Evolutionary conservation across 23 tunicate genomes (phyloP).

Genomic region (Aplidium turbinatum): DNA sequence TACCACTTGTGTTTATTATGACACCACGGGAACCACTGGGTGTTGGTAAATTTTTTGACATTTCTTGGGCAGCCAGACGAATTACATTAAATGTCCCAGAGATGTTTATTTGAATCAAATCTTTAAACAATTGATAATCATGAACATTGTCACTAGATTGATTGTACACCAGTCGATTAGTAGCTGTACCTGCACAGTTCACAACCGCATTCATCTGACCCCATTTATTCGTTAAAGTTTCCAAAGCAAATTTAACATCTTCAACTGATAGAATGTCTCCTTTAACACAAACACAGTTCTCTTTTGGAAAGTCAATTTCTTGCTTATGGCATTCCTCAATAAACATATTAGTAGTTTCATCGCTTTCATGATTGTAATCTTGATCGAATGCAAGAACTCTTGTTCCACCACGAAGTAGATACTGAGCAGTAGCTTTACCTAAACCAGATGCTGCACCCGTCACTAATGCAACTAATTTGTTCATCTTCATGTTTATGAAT

Average conservation of each 20-base stretch:
- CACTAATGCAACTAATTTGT: slow-evolving; percentile 65
- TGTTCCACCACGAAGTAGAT: slow-evolving; percentile 54
- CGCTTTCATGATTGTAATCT: slow-evolving; percentile 23
- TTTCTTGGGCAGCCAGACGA: slow-evolving; percentile 59
- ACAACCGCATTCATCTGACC: slow-evolving; percentile 63
- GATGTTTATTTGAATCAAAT: slow-evolving; percentile 57
- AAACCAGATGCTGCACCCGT: slow-evolving; percentile 95
- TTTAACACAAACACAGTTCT: slow-evolving; percentile 66
- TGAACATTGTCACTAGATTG: slow-evolving; percentile 12
- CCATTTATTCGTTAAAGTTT: slow-evolving; percentile 43
- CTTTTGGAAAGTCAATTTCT: slow-evolving; percentile 4
- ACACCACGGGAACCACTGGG: slow-evolving; percentile 51
- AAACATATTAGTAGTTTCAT: background rate
- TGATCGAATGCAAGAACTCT: slow-evolving; percentile 75
- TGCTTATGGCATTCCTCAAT: background rate
- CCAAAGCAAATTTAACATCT: slow-evolving; percentile 66
- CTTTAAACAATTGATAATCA: slow-evolving; percentile 37
- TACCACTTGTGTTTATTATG: slow-evolving; percentile 82
- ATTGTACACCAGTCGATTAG: slow-evolving; percentile 43
- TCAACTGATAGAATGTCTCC: slow-evolving; percentile 71
- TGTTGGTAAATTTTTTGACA: slow-evolving; percentile 52
- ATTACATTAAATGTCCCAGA: slow-evolving; percentile 87
- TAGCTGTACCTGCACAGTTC: slow-evolving; percentile 91
- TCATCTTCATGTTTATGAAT: too few species aligned
- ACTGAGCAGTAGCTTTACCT: slow-evolving; percentile 78